Evolutionary conservation across 2,797 vertebrate genomes (phyloP).

Genomic region (Scolopax bukidnonensis): DNA sequence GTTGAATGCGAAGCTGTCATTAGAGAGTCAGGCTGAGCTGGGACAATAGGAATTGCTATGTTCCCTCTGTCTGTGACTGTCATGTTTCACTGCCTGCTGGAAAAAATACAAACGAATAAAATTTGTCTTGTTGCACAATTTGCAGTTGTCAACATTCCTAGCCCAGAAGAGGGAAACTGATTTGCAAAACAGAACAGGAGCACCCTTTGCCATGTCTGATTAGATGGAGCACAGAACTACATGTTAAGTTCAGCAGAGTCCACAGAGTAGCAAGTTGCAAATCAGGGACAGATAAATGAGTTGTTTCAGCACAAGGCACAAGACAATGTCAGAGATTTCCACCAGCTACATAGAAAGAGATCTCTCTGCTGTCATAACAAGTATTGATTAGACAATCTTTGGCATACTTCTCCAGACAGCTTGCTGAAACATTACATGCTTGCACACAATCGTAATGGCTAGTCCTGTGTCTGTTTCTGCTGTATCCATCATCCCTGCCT

Average conservation of each 20-base stretch:
- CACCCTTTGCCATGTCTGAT: fast-evolving
- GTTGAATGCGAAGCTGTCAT: neutral
- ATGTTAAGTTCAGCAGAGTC: neutral
- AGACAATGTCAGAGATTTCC: neutral
- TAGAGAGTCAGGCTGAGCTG: neutral
- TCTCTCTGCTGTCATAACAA: neutral
- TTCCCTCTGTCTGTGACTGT: neutral
- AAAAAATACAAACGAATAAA: neutral
- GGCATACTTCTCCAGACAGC: neutral
- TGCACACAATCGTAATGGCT: neutral
- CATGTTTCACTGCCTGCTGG: neutral
- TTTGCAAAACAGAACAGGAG: neutral
- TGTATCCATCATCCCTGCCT: neutral
- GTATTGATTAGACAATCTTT: neutral
- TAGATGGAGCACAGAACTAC: neutral
- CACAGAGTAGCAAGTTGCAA: neutral
- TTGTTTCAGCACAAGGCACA: neutral
- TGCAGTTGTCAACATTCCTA: neutral
- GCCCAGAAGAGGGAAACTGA: neutral
- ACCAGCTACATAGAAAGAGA: neutral
- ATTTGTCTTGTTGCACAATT: neutral
- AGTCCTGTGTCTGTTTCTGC: neutral
- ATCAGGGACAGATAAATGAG: neutral
- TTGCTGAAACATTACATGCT: neutral
- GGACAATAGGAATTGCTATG: neutral